Evolutionary conservation across 35 echinoderm and acorn worm species (phyloP), one percentile per base, ranked within the genome.

Genomic region (Holothuria glaberrima): DNA sequence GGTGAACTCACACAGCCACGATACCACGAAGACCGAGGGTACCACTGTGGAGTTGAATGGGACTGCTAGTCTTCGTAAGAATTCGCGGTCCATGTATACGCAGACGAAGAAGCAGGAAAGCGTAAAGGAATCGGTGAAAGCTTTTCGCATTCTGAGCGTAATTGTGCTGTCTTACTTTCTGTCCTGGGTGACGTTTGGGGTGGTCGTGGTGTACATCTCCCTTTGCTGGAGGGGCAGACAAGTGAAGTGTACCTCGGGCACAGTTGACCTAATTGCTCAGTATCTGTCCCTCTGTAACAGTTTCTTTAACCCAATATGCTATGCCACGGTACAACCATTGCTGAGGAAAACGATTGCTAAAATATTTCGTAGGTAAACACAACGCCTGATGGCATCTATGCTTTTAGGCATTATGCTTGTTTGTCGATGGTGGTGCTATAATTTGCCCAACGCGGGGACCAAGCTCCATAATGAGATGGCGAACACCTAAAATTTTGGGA

Each of bases 151-250:
- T 48, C 38, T 50, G 20, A 26, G n/a, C 4, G 74, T 48, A 4
- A 48, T 78, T 48, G 54, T 84, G 16, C 20, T 84, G 19, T 84
- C 80, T 16, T 84, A 63, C 19, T 36, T 84, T 84, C 57, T 84
- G 6, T 84, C 80, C 22, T 84, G 80, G 80, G 58, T 22, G 25
- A 84, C 61, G 80, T 33, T 84, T 19, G 80, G 52, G 7, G 26
- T 84, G 10, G 54, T 84, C 10, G 59, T 61, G 0, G 52, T 84
- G 33, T 27, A 28, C 10, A 84, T 61, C 29, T 59, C 80, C 20
- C 9, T 84, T 33, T 84, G 80, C 27, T 19, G 27, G 27, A 84
- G 58, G 25, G 0, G 52, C 6, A 24, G 19, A 5, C 22, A 63
- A 28, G 1, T 18, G 10, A 63, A 84, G 33, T 84, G 80, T 33